Evolutionary conservation across 2,888 invertebrate species (phyloP).

Genomic region (Drosophila aldrichi): DNA sequence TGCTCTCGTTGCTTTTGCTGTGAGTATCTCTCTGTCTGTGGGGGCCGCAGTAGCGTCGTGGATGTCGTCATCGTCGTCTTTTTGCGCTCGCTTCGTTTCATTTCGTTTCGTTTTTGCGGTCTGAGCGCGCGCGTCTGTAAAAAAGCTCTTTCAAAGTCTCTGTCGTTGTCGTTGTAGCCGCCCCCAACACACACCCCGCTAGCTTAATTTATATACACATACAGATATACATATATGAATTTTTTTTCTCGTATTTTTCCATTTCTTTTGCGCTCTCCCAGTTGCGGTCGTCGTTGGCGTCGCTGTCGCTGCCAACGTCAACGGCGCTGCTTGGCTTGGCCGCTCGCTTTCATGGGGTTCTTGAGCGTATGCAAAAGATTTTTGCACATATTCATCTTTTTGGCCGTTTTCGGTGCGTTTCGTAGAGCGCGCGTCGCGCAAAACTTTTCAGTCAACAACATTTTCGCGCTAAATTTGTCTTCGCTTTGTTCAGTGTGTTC

Average conservation of each 20-base stretch:
- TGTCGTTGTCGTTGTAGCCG: conserved; percentile 49
- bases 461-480: conserved; percentile 69
- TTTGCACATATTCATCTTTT: conserved; percentile 85
- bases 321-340: conserved; percentile 60
- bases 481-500: conserved; percentile 33
- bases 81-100: conserved; percentile 66
- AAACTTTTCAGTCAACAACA: conserved; percentile 44
- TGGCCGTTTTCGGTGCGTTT: conserved; percentile 85
- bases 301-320: conserved; percentile 52
- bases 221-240: conserved; percentile 1
- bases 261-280: conserved; percentile 63
- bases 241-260: conserved; percentile 35
- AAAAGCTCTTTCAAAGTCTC: conserved; percentile 65
- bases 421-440: conserved; percentile 77
- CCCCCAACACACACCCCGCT: conserved; percentile 58
- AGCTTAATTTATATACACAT: neutral
- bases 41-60: conserved; percentile 35
- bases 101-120: conserved; percentile 68
- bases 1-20: conserved; percentile 38
- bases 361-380: conserved; percentile 85
- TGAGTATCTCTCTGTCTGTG: conserved; percentile 25
- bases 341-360: conserved; percentile 78
- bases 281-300: conserved; percentile 39
- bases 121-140: conserved; percentile 70
- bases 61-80: conserved; percentile 57